These are phyloP conservation scores for Dichetophora obliterata DNA, from an alignment of 2,888 invertebrate genomes.

Conservation along the genomic window DNA sequence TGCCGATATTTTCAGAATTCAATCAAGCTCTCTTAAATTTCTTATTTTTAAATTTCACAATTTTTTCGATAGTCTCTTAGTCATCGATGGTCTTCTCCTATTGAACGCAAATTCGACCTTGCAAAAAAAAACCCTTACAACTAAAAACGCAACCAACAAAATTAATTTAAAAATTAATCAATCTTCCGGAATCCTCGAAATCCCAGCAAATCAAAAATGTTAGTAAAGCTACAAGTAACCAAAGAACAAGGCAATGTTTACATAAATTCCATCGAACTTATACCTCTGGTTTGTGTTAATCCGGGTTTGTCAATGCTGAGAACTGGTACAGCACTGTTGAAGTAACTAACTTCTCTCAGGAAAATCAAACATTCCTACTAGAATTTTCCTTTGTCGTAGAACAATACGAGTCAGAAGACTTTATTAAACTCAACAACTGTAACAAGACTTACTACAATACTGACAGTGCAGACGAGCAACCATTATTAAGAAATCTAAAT, in stretches of 20 bases:
- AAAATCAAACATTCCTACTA: too few species aligned
- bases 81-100: conserved; percentile 39
- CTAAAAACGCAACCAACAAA: conserved; percentile 24
- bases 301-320: too few species aligned
- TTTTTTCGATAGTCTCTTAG: conserved; percentile 47
- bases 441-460: too few species aligned
- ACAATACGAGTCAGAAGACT: too few species aligned
- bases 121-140: conserved; percentile 30
- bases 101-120: conserved; percentile 39
- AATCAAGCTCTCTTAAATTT: conserved; percentile 30
- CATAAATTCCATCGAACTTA: neutral
- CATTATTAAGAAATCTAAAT: too few species aligned
- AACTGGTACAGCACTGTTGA: too few species aligned
- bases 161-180: conserved; percentile 29
- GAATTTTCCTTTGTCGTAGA: too few species aligned
- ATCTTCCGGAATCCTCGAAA: conserved; percentile 14
- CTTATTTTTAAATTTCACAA: conserved; percentile 44
- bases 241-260: conserved; percentile 20
- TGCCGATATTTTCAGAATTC: conserved; percentile 39
- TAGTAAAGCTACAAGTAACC: conserved; percentile 33
- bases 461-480: too few species aligned
- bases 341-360: too few species aligned
- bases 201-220: conserved; percentile 24
- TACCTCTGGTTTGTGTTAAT: too few species aligned
- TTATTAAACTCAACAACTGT: too few species aligned